Base-by-base conservation (phyloP, 2,113 vertebrate species). In the Semicossyphus pulcher region DNA sequence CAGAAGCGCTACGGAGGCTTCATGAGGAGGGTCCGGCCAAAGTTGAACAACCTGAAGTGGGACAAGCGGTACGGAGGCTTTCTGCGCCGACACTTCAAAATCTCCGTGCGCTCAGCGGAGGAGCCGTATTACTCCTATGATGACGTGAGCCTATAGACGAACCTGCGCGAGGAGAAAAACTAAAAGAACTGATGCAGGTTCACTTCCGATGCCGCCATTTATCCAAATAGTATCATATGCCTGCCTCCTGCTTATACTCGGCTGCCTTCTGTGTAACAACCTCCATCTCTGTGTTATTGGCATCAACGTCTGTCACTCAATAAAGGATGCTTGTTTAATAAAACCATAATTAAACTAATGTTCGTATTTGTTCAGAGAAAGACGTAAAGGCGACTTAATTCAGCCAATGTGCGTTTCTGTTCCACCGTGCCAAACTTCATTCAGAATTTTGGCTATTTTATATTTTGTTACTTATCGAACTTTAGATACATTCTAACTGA, bases 1-100 rank as follows among this genome's bases (percentile, higher is more conserved):
- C 97, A 98, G 86, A 99, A 99, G 82, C 95, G 98, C 65, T 99
- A 99, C 1, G 98, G 98, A 0, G 98, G 98, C 54, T 99, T 99
- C 91, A 88, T 99, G 95, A 91, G 97, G 73, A 94, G 97, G 80
- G 95, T 99, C 87, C 95, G 97, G 3, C 97, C 98, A 69, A 98
- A 97, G 90, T 89, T 97, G 36, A 97, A 96, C 89, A 99, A 96
- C 91, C 92, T 98, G 48, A 96, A 95, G 79, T 98, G 96, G 97
- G 95, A 97, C 93, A 98, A 99, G 86, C 92, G 97, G 18, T 99
- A 98, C 6, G 98, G 97, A 0, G 96, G 97, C 3, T 98, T 97
- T 88, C 94, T 98, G 88, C 89, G 97, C 54, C 94, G 96, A 49
- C 97, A 98, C 89, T 99, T 97, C 94, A 98, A 98, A 91, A 93